Evolutionary conservation across 2,888 invertebrate genomes (phyloP).

Genomic region (Tanypteryx hageni): DNA sequence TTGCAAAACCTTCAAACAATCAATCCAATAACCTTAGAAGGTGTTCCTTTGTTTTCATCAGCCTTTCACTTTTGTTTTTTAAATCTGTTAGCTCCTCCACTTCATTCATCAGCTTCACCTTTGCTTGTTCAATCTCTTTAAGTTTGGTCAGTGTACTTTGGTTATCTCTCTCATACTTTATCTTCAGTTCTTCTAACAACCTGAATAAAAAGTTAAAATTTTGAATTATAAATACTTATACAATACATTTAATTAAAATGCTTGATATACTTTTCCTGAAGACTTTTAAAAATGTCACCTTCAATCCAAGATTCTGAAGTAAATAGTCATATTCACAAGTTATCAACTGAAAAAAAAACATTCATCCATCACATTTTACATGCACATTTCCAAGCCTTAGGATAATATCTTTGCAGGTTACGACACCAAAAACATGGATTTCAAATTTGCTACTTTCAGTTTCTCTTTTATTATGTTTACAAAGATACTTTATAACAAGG

Average conservation of each 20-base stretch:
- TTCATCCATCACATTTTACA: not conserved
- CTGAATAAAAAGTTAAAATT: not conserved
- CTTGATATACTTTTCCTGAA: too few species aligned
- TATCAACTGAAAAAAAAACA: not conserved
- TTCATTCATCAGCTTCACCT: conserved; percentile 48
- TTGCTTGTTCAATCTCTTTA: conserved; percentile 43
- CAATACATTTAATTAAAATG: too few species aligned
- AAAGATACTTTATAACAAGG: not conserved
- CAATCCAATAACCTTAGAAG: conserved; percentile 51
- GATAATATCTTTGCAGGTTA: too few species aligned
- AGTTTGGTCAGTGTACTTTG: conserved; percentile 47
- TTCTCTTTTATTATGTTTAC: not conserved
- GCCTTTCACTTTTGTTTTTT: conserved; percentile 45
- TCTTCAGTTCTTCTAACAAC: conserved; percentile 37
- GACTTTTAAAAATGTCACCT: too few species aligned
- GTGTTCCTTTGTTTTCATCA: conserved; percentile 53
- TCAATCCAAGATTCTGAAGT: too few species aligned
- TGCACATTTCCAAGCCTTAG: too few species aligned
- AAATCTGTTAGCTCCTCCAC: conserved; percentile 46
- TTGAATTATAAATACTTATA: not conserved
- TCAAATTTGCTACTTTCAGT: too few species aligned
- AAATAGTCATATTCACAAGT: too few species aligned
- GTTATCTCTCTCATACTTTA: conserved; percentile 53
- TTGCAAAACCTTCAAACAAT: not conserved
- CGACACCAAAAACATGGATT: too few species aligned